Base-by-base conservation (phyloP, 2,113 vertebrate species). In the Chloebia gouldiae region DNA sequence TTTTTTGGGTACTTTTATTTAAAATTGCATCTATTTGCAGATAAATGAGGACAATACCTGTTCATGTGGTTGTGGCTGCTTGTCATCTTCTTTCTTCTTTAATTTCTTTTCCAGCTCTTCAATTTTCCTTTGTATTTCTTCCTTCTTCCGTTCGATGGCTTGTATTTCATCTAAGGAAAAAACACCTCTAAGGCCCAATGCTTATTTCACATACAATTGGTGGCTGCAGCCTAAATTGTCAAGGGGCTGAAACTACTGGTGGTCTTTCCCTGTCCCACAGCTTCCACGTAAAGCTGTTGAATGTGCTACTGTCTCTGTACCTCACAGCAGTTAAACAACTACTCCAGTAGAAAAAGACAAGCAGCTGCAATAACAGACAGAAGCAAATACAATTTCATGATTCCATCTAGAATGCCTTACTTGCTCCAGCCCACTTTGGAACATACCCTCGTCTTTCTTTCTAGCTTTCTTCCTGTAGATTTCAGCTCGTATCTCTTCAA, bases 401-500 rank as follows among this genome's bases (percentile, higher is more conserved):
- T 33, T 68, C 28, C 21, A 14, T 24, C 65, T 65, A 57, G 24
- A 70, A 86, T 63, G 9, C 20, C 25, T 35, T 13, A 45, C n/a
- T 49, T 20, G 14, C 5, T 12, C 25, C 69, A 88, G 13, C 33
- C 31, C 39, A 25, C 45, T 69, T 12, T 39, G 53, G 53, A 50
- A 77, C 72, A 44, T 76, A 98, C 97, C 98, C 95, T 98, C 98
- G 0, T 95, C 87, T 93, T 79, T 97, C 73, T 98, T 97, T 42
- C 93, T 98, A 2, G 94, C 94, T 96, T 98, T 99, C 95, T 99
- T 98, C 25, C 98, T 98, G 96, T 98, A 99, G 86, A 98, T 98
- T 91, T 99, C 99, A 47, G 99, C 99, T 25, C 99, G 96, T 85
- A 99, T 98, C 93, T 99, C 99, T 94, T 99, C 99, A 45, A 99